Conservation (phyloP, 2,888 invertebrate species). For the Pristionchus japonicus region DNA sequence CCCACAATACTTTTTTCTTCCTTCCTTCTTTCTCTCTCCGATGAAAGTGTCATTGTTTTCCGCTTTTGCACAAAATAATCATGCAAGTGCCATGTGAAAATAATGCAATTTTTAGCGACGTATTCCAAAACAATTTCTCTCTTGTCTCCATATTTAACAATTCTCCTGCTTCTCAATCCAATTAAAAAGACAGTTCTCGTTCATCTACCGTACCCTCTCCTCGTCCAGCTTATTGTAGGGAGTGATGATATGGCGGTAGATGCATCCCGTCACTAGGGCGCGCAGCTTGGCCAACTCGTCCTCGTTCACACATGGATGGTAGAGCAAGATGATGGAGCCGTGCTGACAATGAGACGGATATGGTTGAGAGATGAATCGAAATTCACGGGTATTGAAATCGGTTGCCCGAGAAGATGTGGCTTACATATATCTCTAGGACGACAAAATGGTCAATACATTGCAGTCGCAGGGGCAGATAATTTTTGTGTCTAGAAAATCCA, state of each 20-base stretch:
- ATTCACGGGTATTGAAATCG: not conserved
- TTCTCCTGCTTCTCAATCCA: too few species aligned
- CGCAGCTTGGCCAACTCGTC: constrained; percentile 81
- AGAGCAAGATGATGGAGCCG: constrained; percentile 87
- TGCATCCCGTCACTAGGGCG: constrained; percentile 81
- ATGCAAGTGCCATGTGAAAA: not conserved
- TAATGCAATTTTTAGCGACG: not conserved
- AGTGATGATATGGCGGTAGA: constrained; percentile 85
- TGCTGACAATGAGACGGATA: constrained; percentile 80
- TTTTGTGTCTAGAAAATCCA: too few species aligned
- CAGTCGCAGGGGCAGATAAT: too few species aligned
- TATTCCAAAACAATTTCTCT: too few species aligned
- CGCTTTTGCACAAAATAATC: not conserved
- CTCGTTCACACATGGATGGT: constrained; percentile 87
- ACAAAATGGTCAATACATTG: too few species aligned
- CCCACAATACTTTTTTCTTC: not conserved
- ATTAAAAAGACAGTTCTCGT: not conserved
- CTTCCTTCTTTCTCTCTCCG: not conserved
- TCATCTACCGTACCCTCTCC: constrained; percentile 48
- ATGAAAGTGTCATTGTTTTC: not conserved
- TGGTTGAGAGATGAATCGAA: not conserved
- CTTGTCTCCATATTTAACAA: not conserved
- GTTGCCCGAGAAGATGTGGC: too few species aligned
- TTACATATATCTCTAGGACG: too few species aligned
- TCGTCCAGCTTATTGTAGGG: constrained; percentile 79